Evolutionary conservation across 2,888 invertebrate species (phyloP), one percentile per base, ranked within the genome.

Genomic region (Microctonus brassicae): DNA sequence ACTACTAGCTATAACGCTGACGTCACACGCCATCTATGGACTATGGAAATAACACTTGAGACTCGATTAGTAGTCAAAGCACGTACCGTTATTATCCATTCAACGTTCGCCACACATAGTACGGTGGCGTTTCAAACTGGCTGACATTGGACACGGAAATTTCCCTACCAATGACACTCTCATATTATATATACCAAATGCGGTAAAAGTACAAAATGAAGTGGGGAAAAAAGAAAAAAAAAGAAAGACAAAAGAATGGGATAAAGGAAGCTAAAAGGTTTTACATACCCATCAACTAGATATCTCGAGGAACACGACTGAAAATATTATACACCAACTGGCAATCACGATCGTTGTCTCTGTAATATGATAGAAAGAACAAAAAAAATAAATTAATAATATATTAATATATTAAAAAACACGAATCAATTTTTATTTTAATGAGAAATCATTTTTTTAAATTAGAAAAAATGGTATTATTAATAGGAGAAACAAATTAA

Each of bases 31-130:
- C 42, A 34, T 57, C 20, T 24, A 36, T 26, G 22, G 47, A 34
- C 39, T 58, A 69, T 67, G 70, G 52, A 66, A 69, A 77, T 78
- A 81, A 81, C 78, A 77, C 77, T 68, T 73, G 71, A 76, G 77
- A 78, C 76, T 78, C 81, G 79, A 84, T 86, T 83, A 82, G 82
- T 79, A 85, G 80, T 82, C 83, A 72, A 73, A 76, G 80, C 85
- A 85, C 85, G 85, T 85, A 77, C 6, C 81, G 82, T 83, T 86
- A 85, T 86, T 86, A 85, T 81, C 82, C 76, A 81, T 83, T 84
- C 81, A 47, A 20, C 47, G 47, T 47, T 47, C 20, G 17, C 47
- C 34, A 55, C 33, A 33, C 34, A n/a, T n/a, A 9, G 52, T 22
- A 39, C 17, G 36, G 22, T 33, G 22, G 33, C 22, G 55, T 26